Evolutionary conservation across 2,797 vertebrate species (phyloP), one percentile per base, ranked within the genome.

Genomic region (Oophaga sylvatica): DNA sequence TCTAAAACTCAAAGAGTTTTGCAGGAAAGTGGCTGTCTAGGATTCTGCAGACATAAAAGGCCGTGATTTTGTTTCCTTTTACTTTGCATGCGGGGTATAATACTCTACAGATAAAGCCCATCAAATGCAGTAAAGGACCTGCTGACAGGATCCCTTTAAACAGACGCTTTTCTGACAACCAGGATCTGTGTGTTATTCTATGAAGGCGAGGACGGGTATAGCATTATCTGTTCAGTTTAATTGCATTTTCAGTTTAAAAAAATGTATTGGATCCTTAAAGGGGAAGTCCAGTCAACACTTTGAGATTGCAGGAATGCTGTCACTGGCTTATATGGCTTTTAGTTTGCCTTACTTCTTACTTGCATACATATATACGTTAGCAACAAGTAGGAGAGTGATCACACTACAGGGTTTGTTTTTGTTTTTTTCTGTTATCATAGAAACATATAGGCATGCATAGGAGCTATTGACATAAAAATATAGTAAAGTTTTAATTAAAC

Each of bases 111-210:
- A 45, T 31, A 45, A 73, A 45, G 41, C 70, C 35, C 70, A 73
- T 45, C 70, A 73, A 19, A 71, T 71, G 26, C 29, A 70, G 67
- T 17, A 70, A 70, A 71, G 70, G 70, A 45, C 70, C 70, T 73
- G 35, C 70, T 73, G 70, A 73, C 19, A 73, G 70, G 8, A 45
- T 4, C 35, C 35, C 70, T 73, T 73, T 22, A 45, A 73, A 41
- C 12, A 26, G n/a, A 67, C 17, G 13, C 10, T 12, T 13, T 26
- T 67, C 65, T 67, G 65, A 67, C 65, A 67, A 29, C 26, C 65
- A 67, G 26, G 26, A 67, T 67, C 65, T 63, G 60, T 22, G 60
- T 63, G 48, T 63, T 63, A 17, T 63, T 63, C 17, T 63, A 63
- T 63, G 6, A 63, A 63, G 19, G 19, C 22, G 60, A 63, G 19